Percentiles rank a stretch among this genome's conserved stretches.
These are phyloP conservation scores for Pelusios castaneus DNA, from an alignment of 2,113 vertebrate genomes.

Conservation along the genomic window DNA sequence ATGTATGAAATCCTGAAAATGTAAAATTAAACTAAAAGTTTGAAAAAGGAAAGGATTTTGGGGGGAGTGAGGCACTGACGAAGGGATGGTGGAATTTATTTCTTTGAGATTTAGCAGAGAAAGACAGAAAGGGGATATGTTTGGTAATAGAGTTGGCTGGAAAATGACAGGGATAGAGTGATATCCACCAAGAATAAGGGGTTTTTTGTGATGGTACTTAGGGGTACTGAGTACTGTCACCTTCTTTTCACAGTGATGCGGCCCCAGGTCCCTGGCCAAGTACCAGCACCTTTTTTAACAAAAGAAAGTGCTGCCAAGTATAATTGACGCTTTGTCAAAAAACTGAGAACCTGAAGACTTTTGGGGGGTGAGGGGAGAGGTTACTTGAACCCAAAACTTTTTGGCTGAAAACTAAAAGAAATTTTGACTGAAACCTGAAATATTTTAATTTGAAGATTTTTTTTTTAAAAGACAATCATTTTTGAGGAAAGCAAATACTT, in stretches of 20 bases:
- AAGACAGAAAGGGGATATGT: background rate
- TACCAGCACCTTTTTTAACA: no score
- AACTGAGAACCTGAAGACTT: background rate
- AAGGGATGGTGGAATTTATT: background rate
- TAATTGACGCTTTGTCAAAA: background rate
- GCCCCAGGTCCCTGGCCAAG: no score
- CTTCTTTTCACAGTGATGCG: no score
- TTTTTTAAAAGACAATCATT: background rate
- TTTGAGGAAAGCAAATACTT: background rate
- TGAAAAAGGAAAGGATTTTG: background rate
- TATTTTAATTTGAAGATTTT: background rate
- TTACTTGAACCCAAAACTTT: background rate
- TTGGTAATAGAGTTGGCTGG: background rate
- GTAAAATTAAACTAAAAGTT: background rate
- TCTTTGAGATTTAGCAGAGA: background rate
- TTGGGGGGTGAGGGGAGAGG: no score
- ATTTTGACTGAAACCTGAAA: background rate
- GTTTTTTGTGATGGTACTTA: no score
- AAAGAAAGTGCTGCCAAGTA: no score
- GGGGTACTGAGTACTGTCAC: no score
- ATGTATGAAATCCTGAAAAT: accelerated
- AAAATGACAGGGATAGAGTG: background rate
- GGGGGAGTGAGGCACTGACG: background rate
- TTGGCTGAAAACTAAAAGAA: background rate
- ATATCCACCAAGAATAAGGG: background rate